Percentiles rank a stretch among this genome's conserved stretches.
phyloP scores from a whole-genome alignment of 2,113 vertebrate genomes.

The Oreocharis arfaki region DNA sequence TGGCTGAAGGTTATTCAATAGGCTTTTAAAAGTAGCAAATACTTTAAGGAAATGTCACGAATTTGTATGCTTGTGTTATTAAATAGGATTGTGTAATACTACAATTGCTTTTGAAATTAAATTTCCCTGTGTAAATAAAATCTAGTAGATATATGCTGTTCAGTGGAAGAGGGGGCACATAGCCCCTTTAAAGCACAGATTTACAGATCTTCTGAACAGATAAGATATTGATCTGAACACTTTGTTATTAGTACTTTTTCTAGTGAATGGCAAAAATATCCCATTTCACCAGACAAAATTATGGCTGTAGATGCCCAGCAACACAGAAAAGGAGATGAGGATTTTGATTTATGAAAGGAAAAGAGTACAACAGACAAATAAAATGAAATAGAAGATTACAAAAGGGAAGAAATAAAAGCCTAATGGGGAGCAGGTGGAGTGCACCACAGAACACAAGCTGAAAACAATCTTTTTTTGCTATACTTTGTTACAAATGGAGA shows the following conservation, averaged over 20 bases:
- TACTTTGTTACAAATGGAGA: background rate
- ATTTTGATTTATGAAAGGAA: conserved; percentile 15
- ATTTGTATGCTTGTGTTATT: background rate
- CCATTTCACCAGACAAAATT: background rate
- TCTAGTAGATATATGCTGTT: background rate
- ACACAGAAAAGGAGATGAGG: background rate
- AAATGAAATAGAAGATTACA: background rate
- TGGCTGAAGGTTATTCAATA: background rate
- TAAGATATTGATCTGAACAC: background rate
- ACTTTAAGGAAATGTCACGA: background rate
- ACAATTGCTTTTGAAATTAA: background rate
- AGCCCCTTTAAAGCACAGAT: background rate
- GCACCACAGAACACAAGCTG: background rate
- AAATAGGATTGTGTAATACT: background rate
- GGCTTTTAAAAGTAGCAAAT: background rate
- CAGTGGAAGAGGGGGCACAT: background rate
- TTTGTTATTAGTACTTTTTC: background rate
- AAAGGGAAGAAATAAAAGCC: background rate
- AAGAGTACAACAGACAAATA: background rate
- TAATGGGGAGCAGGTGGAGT: background rate
- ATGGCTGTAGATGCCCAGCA: background rate
- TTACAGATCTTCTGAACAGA: background rate
- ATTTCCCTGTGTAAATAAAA: background rate
- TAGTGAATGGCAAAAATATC: background rate
- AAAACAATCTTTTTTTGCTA: background rate